Conservation (phyloP, 1,140 invertebrate species). For the Cephus cinctus region DNA sequence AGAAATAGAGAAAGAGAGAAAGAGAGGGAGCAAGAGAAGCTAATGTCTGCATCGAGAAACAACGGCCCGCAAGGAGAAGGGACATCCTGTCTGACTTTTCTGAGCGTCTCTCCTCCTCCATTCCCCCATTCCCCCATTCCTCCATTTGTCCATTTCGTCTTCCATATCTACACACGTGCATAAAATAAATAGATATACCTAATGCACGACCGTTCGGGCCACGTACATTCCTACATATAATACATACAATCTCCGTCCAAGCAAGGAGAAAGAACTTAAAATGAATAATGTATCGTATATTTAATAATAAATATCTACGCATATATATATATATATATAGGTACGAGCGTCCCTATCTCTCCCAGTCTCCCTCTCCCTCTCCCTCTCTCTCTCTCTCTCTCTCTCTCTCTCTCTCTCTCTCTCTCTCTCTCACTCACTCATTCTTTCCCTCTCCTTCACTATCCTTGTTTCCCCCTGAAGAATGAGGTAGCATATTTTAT, state of each 20-base stretch:
- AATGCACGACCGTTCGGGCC: too few relatives aligned
- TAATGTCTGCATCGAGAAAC: too few relatives aligned
- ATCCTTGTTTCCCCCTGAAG: slow-evolving; percentile 23
- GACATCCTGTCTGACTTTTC: too few relatives aligned
- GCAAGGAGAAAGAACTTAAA: slow-evolving; percentile 55
- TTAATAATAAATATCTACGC: slow-evolving; percentile 36
- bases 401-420: slow-evolving; percentile 12
- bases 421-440: slow-evolving; percentile 7
- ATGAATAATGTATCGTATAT: slow-evolving; percentile 60
- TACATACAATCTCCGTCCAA: slow-evolving; percentile 42
- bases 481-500: slow-evolving; percentile 53
- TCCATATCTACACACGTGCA: too few relatives aligned
- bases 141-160: slow-evolving; percentile 16
- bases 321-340: slow-evolving; percentile 37
- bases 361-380: not conserved
- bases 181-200: too few relatives aligned
- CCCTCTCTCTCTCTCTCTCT: slow-evolving; percentile 1
- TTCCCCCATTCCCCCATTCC: not conserved
- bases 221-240: slow-evolving; percentile 27
- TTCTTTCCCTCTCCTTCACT: slow-evolving; percentile 17
- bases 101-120: not conserved
- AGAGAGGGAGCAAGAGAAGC: slow-evolving; percentile 4
- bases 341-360: slow-evolving; percentile 21
- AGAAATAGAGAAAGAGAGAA: slow-evolving; percentile 7
- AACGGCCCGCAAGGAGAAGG: too few relatives aligned